Evolutionary conservation across 2,113 vertebrate genomes (phyloP).

Genomic region (Siniperca knerii): DNA sequence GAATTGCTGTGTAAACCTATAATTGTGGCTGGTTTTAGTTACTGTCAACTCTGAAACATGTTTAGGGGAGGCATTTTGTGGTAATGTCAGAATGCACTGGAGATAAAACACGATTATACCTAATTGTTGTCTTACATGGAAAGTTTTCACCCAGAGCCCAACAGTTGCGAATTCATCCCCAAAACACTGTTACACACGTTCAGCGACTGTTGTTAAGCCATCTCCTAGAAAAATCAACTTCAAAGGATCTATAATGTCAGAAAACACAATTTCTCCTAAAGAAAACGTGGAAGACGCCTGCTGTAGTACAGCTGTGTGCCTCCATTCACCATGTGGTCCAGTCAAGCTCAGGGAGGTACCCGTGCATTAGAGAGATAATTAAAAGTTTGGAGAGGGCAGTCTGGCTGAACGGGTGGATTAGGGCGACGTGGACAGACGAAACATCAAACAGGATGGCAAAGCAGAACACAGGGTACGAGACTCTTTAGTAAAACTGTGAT

Average conservation of each 20-base stretch:
- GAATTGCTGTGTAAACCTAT: background rate
- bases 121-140: slow-evolving; percentile 8
- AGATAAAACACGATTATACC: background rate
- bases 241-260: slow-evolving; percentile 17
- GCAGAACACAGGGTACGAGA: slow-evolving; percentile 32
- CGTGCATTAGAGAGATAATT: slow-evolving; percentile 64
- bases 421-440: slow-evolving; percentile 26
- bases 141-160: background rate
- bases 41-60: background rate
- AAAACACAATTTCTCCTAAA: background rate
- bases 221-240: slow-evolving; percentile 23
- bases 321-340: slow-evolving; percentile 50
- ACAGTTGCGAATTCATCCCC: background rate
- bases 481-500: slow-evolving; percentile 26
- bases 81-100: background rate
- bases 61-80: background rate
- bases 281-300: slow-evolving; percentile 24
- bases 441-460: slow-evolving; percentile 45
- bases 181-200: background rate
- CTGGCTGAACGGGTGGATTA: slow-evolving; percentile 38
- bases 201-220: background rate
- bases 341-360: slow-evolving; percentile 58
- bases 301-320: slow-evolving; percentile 44
- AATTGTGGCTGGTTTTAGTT: background rate
- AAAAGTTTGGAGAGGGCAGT: slow-evolving; percentile 51